Base-by-base conservation (phyloP, 2,797 vertebrate genomes). In the Aulostomus chinensis region DNA sequence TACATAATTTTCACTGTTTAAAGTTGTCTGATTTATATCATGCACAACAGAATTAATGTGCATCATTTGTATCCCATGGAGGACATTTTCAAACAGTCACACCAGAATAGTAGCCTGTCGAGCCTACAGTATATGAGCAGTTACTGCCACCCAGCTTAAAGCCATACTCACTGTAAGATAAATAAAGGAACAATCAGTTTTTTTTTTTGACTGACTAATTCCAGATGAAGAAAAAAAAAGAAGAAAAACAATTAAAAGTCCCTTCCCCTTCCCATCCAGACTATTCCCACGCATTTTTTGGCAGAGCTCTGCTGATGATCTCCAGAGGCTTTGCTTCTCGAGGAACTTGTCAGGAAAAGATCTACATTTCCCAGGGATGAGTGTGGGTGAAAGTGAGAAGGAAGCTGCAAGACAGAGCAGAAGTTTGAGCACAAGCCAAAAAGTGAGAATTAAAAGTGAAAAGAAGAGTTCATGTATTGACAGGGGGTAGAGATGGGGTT, bases 281-380 rank as follows among this genome's bases (percentile, higher is more conserved):
- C 80, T 89, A 96, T 98, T 98, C 96, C 95, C 96, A 98, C 95
- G 92, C 94, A 95, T 95, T 93, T 94, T 89, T 94, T 98, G 96
- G 95, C 96, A 96, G 89, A 87, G 91, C 88, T 91, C 83, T 86
- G 85, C 89, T 92, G 93, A 93, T 92, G 92, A 94, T 93, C 94
- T 95, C 94, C 92, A 95, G 95, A 94, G 90, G 88, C 85, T 93
- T 97, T 92, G 94, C 92, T 96, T 93, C 91, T 94, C 87, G 93
- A 95, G 93, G 94, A 96, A 96, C 94, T 95, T 96, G 94, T 98
- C 94, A 96, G 94, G 94, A 87, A 97, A 91, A 94, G 92, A 88
- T 94, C 92, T 92, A 91, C 91, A 94, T 95, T 96, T 96, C 93
- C 94, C 94, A 94, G 93, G 94, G 94, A 93, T 84, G 84, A 89